Evolutionary conservation across 2,113 vertebrate genomes (phyloP).

Genomic region (Seriola quinqueradiata): DNA sequence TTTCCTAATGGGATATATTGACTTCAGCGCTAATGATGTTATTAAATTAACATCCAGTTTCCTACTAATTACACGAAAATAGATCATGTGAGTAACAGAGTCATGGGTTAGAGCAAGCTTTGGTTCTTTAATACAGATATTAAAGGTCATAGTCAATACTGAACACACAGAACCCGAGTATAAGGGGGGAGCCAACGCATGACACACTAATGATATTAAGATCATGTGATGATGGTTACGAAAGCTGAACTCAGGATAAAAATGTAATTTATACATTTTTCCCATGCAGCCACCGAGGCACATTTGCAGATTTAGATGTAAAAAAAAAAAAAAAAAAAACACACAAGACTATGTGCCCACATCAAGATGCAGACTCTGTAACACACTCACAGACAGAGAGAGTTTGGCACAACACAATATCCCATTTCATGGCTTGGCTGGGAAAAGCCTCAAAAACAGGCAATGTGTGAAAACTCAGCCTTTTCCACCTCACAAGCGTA

Average conservation of each 20-base stretch:
- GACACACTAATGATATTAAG: slow-evolving; percentile 37
- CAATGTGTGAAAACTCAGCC: slow-evolving; percentile 64
- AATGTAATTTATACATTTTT: slow-evolving; percentile 17
- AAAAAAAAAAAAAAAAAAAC: not conserved
- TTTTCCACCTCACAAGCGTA: slow-evolving; percentile 57
- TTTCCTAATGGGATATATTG: slow-evolving; percentile 27
- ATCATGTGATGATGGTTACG: not conserved
- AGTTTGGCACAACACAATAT: slow-evolving; percentile 66
- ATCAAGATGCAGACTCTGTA: slow-evolving; percentile 42
- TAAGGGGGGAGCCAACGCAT: not conserved
- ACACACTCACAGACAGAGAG: slow-evolving; percentile 2
- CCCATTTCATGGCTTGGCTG: slow-evolving; percentile 68
- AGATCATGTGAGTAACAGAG: slow-evolving; percentile 52
- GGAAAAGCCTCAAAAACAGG: slow-evolving; percentile 52
- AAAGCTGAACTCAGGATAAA: not conserved
- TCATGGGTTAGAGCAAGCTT: slow-evolving; percentile 25
- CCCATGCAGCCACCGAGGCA: not conserved
- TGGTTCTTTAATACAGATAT: slow-evolving; percentile 3
- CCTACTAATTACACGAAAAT: slow-evolving; percentile 60
- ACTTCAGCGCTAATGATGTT: slow-evolving; percentile 45
- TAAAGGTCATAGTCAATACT: slow-evolving; percentile 36
- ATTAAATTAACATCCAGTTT: slow-evolving; percentile 71
- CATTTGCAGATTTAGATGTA: slow-evolving; percentile 40
- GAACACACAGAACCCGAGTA: not conserved
- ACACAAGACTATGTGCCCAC: not conserved